phyloP scores from a whole-genome alignment of 2,888 invertebrate genomes.

The Entomobrya multifasciata region DNA sequence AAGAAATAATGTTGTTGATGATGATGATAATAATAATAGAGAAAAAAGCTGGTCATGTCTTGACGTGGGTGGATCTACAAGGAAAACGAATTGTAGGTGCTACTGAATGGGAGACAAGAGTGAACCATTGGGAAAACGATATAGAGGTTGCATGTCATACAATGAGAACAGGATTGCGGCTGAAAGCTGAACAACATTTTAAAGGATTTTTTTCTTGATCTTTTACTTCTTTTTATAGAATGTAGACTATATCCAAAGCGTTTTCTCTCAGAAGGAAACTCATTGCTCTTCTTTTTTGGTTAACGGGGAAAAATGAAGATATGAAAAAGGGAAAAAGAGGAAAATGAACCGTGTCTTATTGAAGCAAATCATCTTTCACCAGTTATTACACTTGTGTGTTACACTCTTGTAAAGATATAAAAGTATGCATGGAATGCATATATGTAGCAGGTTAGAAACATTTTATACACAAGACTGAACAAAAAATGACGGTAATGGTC shows the following conservation, averaged over 20 bases:
- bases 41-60: constrained; percentile 6
- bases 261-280: constrained; percentile 52
- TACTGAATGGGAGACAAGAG: constrained; percentile 7
- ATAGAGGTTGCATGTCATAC: constrained; percentile 44
- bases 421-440: background rate
- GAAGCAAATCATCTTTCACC: constrained; percentile 74
- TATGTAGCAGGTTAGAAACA: background rate
- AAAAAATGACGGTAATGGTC: background rate
- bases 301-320: constrained; percentile 2
- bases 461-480: constrained; percentile 6
- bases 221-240: constrained; percentile 29
- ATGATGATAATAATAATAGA: background rate
- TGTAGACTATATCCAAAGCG: background rate
- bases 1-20: constrained; percentile 11
- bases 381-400: constrained; percentile 54
- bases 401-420: background rate
- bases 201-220: constrained; percentile 45
- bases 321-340: constrained; percentile 51
- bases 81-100: constrained; percentile 24
- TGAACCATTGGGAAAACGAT: constrained; percentile 16
- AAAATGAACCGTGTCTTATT: constrained; percentile 76
- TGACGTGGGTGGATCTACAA: background rate
- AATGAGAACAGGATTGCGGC: background rate
- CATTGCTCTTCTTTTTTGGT: constrained; percentile 51
- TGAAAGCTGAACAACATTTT: constrained; percentile 51